A percentile compares a stretch with the other conserved stretches of the same genome.
Evolutionary conservation across 2,888 invertebrate species (phyloP).

Genomic region (Andrena bucephala): DNA sequence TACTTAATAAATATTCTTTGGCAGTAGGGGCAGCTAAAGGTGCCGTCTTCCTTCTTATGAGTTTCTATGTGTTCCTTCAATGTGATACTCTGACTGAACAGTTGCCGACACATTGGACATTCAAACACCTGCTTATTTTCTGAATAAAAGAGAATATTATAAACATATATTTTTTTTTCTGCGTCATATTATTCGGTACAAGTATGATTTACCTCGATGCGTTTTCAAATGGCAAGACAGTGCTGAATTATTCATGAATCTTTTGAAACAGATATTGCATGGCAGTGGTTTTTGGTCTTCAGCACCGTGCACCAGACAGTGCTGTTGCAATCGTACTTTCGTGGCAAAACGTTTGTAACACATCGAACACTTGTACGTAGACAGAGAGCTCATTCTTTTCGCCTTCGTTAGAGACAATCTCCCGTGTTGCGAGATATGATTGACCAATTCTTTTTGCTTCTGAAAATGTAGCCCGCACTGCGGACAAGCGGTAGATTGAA

Average conservation of each 20-base stretch:
- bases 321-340: slow-evolving; percentile 88
- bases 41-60: slow-evolving; percentile 88
- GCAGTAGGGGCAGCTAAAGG: slow-evolving; percentile 90
- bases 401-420: slow-evolving; percentile 77
- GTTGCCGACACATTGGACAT: slow-evolving; percentile 90
- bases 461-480: slow-evolving; percentile 78
- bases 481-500: slow-evolving; percentile 75
- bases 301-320: slow-evolving; percentile 89
- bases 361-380: slow-evolving; percentile 87
- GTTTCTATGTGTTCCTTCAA: slow-evolving; percentile 89
- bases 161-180: too few species aligned
- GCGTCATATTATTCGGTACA: not conserved
- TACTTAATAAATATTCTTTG: slow-evolving; percentile 88
- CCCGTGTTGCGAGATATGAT: slow-evolving; percentile 86
- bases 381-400: slow-evolving; percentile 81
- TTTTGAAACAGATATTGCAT: slow-evolving; percentile 88
- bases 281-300: slow-evolving; percentile 90
- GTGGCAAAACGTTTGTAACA: slow-evolving; percentile 89
- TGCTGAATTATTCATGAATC: slow-evolving; percentile 91
- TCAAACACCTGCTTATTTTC: slow-evolving; percentile 88
- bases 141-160: slow-evolving; percentile 46
- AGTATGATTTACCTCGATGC: slow-evolving; percentile 85
- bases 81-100: slow-evolving; percentile 88
- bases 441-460: slow-evolving; percentile 84
- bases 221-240: slow-evolving; percentile 90